Percentiles rank a stretch among this genome's conserved stretches.
Evolutionary conservation across 1,140 invertebrate genomes (phyloP).

Genomic region (Leucophenga varia): DNA sequence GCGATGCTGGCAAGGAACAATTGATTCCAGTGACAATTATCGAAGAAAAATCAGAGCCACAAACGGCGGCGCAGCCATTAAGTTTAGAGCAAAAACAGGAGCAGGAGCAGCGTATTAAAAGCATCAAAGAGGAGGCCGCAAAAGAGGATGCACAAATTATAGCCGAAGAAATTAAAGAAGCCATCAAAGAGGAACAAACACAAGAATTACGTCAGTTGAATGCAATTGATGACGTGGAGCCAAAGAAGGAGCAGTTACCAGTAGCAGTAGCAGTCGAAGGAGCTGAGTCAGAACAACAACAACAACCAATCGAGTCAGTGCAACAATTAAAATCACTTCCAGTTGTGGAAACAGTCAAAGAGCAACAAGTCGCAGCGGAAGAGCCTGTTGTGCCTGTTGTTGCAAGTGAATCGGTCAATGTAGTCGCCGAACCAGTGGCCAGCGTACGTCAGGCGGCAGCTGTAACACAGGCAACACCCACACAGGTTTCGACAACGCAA

Average conservation of each 20-base stretch:
- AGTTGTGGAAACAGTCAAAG: not conserved
- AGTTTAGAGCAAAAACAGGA: too few species aligned
- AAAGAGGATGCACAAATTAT: conserved; percentile 4
- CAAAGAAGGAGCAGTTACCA: too few species aligned
- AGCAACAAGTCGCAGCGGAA: not conserved
- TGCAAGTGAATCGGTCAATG: too few species aligned
- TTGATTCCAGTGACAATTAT: conserved; percentile 1
- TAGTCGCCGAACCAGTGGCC: conserved; percentile 15
- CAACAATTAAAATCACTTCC: conserved; percentile 18
- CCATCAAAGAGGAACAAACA: conserved; percentile 4
- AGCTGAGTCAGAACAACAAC: conserved; percentile 1
- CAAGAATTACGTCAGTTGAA: not conserved
- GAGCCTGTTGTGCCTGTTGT: conserved; percentile 5
- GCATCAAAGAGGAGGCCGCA: conserved; percentile 3
- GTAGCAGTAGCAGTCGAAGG: conserved; percentile 1
- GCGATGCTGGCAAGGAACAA: not conserved
- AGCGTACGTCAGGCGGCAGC: conserved; percentile 31
- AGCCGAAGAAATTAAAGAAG: conserved; percentile 5
- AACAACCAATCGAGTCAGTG: conserved; percentile 3
- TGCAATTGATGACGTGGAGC: not conserved
- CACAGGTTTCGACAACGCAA: conserved; percentile 38
- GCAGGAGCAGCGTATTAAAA: not conserved
- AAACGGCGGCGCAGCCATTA: not conserved
- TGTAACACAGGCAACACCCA: conserved; percentile 35
- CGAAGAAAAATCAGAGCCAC: conserved; percentile 5